These are phyloP conservation scores for Apotomis betuletana DNA, from an alignment of 2,888 invertebrate genomes.

Conservation along the genomic window DNA sequence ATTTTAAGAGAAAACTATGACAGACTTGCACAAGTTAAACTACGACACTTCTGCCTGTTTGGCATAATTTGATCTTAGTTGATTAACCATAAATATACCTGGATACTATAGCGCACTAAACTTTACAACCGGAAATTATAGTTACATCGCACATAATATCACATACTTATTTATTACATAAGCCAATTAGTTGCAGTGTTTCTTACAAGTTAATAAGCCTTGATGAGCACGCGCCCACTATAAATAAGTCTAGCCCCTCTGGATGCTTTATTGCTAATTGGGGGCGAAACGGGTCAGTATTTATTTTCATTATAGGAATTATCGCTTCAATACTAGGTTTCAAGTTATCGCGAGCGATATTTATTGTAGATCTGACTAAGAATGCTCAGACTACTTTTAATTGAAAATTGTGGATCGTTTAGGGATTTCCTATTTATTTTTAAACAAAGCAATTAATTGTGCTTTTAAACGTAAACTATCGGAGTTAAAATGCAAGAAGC, in stretches of 20 bases:
- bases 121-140: background rate
- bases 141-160: background rate
- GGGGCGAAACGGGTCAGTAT: constrained; percentile 22
- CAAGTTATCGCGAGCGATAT: background rate
- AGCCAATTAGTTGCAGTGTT: constrained; percentile 12
- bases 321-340: constrained; percentile 7
- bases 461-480: too few species aligned
- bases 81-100: too few species aligned
- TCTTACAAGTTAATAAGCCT: constrained; percentile 20
- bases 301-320: constrained; percentile 24
- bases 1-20: too few species aligned
- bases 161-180: constrained; percentile 1
- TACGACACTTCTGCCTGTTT: too few species aligned
- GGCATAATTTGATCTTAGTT: too few species aligned
- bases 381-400: background rate
- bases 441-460: too few species aligned
- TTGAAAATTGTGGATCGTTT: background rate
- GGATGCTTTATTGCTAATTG: constrained; percentile 36
- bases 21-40: too few species aligned
- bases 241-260: constrained; percentile 29
- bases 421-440: background rate
- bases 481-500: too few species aligned
- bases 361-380: background rate
- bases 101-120: too few species aligned
- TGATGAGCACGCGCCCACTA: constrained; percentile 27